Evolutionary conservation across 2,113 vertebrate species (phyloP).

Genomic region (Semicossyphus pulcher): DNA sequence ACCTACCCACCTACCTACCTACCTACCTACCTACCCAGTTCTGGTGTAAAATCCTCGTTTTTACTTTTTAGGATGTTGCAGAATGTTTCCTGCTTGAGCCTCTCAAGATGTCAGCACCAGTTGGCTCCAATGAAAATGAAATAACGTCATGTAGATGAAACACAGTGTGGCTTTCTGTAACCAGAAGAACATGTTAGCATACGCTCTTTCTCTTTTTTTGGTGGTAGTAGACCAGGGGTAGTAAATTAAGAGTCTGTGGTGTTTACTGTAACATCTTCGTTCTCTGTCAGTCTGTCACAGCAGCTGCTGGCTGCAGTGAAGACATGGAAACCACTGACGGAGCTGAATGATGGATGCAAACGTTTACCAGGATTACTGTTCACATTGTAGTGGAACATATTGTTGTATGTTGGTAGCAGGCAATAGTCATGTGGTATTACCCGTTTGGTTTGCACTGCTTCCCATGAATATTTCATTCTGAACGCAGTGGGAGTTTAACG

Average conservation of each 20-base stretch:
- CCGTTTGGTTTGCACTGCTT: background rate
- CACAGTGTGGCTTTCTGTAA: background rate
- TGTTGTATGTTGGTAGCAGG: background rate
- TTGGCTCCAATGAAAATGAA: background rate
- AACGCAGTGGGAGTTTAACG: background rate
- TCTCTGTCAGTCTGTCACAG: background rate
- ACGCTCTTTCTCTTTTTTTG: background rate
- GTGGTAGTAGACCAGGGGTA: background rate
- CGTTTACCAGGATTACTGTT: background rate
- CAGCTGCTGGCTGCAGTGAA: background rate
- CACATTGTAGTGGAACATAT: background rate
- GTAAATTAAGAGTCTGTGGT: background rate
- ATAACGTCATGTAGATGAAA: background rate
- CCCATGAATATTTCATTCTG: too few species aligned
- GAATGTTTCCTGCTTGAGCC: background rate
- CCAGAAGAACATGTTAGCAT: background rate
- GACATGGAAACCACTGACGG: conserved; percentile 1
- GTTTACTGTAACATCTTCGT: background rate
- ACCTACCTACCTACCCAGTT: too few species aligned
- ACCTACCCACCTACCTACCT: too few species aligned
- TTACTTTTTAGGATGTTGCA: too few species aligned
- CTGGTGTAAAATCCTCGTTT: too few species aligned
- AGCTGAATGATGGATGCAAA: too few species aligned
- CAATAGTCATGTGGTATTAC: background rate
- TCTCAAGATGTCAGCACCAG: background rate